Percentiles rank a stretch among this genome's conserved stretches.
Conservation (phyloP, 1,140 invertebrate genomes). For the Diabrotica undecimpunctata region DNA sequence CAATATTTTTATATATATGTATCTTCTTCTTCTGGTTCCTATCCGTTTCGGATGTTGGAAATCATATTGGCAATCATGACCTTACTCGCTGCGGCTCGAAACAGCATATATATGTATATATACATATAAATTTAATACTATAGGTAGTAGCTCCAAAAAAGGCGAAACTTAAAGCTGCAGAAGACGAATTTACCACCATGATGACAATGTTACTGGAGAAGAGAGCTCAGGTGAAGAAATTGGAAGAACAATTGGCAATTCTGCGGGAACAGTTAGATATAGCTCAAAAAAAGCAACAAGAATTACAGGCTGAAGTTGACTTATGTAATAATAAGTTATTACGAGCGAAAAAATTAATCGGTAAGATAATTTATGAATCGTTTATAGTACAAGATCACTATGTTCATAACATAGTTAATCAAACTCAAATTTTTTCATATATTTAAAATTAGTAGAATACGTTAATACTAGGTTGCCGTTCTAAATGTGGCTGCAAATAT, state of each 20-base stretch:
- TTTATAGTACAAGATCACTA: no score
- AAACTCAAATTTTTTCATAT: no score
- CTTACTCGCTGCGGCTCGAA: no score
- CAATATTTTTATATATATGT: no score
- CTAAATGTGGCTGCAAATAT: no score
- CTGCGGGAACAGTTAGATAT: constrained; percentile 68
- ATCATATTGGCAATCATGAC: no score
- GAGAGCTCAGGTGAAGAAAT: constrained; percentile 62
- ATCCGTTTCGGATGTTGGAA: no score
- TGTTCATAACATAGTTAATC: no score
- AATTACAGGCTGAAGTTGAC: constrained; percentile 85
- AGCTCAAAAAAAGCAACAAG: constrained; percentile 65
- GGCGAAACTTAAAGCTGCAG: constrained; percentile 71
- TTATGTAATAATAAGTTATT: constrained; percentile 83
- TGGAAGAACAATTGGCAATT: constrained; percentile 73
- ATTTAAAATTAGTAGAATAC: no score
- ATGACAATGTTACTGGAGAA: constrained; percentile 80
- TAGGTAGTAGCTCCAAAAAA: constrained; percentile 76
- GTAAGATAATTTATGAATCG: constrained; percentile 15
- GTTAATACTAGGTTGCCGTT: no score
- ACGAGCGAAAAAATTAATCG: constrained; percentile 79
- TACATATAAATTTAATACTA: background rate
- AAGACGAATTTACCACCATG: constrained; percentile 72
- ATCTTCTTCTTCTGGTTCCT: no score
- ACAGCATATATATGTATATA: no score